These are phyloP conservation scores for Allacma fusca DNA, from an alignment of 2,888 invertebrate genomes.

Conservation along the genomic window DNA sequence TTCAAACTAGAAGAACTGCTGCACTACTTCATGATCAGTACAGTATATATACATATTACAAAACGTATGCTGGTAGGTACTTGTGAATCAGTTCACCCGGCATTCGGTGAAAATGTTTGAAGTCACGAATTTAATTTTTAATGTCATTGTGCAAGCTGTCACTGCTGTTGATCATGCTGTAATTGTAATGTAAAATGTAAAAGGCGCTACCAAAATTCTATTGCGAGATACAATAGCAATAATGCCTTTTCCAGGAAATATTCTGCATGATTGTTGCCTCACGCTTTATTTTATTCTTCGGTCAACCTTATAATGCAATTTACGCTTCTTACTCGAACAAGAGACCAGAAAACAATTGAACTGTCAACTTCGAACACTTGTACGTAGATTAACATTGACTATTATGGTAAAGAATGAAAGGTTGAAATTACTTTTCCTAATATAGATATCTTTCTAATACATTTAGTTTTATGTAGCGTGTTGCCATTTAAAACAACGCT, in stretches of 20 bases:
- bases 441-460: neutral
- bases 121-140: no score
- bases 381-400: slow-evolving; percentile 25
- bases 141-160: no score
- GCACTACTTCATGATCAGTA: no score
- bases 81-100: no score
- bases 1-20: no score
- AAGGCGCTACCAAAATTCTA: neutral
- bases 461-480: neutral
- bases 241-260: neutral
- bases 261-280: slow-evolving; percentile 32
- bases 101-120: no score
- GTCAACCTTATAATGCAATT: slow-evolving; percentile 4
- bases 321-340: slow-evolving; percentile 27
- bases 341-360: slow-evolving; percentile 22
- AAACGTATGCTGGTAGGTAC: no score
- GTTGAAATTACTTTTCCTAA: slow-evolving; percentile 6
- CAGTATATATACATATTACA: no score
- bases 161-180: neutral
- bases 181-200: neutral
- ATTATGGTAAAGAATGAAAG: slow-evolving; percentile 13
- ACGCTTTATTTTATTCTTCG: slow-evolving; percentile 27
- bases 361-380: slow-evolving; percentile 22
- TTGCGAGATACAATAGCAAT: neutral
- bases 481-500: slow-evolving; percentile 5